phyloP scores from a whole-genome alignment of 2,888 invertebrate genomes.

The Steinernema scapterisci region DNA sequence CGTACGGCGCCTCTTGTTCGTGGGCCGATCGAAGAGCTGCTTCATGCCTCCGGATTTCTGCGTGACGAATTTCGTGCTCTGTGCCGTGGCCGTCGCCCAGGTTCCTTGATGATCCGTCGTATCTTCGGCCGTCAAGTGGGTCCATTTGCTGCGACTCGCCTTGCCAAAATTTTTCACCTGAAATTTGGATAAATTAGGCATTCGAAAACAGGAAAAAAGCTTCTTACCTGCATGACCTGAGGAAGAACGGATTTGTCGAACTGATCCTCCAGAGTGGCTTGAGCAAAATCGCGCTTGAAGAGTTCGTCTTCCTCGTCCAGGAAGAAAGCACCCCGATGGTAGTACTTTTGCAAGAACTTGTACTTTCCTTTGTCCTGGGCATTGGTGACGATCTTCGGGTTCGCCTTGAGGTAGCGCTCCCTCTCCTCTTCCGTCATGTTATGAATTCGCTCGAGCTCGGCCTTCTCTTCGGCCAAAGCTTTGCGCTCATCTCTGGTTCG shows the following conservation, averaged over 20 bases:
- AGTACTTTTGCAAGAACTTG: slow-evolving; percentile 99
- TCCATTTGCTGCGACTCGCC: slow-evolving; percentile 97
- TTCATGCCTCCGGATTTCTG: slow-evolving; percentile 86
- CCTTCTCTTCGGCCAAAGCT: slow-evolving; percentile 72
- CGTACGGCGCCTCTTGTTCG: slow-evolving; percentile 72
- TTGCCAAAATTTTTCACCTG: slow-evolving; percentile 96
- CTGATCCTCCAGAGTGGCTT: slow-evolving; percentile 95
- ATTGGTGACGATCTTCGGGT: slow-evolving; percentile 90
- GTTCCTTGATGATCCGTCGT: slow-evolving; percentile 86
- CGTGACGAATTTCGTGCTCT: slow-evolving; percentile 83
- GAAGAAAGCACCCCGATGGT: slow-evolving; percentile 98
- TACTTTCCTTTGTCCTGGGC: slow-evolving; percentile 93
- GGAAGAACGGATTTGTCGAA: slow-evolving; percentile 98
- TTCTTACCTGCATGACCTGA: slow-evolving; percentile 89
- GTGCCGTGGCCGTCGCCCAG: slow-evolving; percentile 89
- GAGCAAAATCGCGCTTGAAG: slow-evolving; percentile 85
- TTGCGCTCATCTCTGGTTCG: slow-evolving; percentile 93
- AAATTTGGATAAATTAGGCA: slow-evolving; percentile 34
- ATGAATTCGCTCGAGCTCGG: slow-evolving; percentile 80
- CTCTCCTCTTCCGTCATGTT: slow-evolving; percentile 96
- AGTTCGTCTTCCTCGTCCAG: slow-evolving; percentile 73
- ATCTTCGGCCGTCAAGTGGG: slow-evolving; percentile 97
- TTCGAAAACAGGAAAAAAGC: not conserved
- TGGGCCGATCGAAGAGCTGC: slow-evolving; percentile 87
- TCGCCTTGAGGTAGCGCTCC: slow-evolving; percentile 82